A percentile compares a stretch with the other conserved stretches of the same genome.
These are phyloP conservation scores for Melozone crissalis DNA, from an alignment of 2,113 vertebrate species.

Conservation along the genomic window DNA sequence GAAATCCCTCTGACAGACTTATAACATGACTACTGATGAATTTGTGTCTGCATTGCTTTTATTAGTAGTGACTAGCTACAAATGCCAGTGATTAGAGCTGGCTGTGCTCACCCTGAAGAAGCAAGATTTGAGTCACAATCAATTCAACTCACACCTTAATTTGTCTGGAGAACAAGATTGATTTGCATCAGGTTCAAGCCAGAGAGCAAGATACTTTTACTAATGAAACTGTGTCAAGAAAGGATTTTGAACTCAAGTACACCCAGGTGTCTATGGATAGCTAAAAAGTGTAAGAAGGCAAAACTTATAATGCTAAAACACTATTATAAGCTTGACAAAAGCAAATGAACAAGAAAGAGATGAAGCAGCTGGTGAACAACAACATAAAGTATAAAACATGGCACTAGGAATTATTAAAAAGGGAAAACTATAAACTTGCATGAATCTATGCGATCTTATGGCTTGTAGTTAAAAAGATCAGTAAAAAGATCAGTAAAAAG, in stretches of 20 bases:
- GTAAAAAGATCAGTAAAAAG: background rate
- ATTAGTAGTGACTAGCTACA: constrained; percentile 9
- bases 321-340: background rate
- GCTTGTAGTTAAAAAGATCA: background rate
- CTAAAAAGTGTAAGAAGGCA: background rate
- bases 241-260: background rate
- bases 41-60: background rate
- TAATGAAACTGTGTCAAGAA: background rate
- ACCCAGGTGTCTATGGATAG: background rate
- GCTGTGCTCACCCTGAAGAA: background rate
- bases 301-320: background rate
- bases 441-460: background rate
- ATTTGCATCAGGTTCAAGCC: constrained; percentile 4
- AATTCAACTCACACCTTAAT: background rate
- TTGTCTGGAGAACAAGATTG: background rate
- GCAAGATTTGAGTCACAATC: background rate
- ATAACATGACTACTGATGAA: background rate
- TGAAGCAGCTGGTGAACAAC: background rate
- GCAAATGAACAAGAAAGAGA: background rate
- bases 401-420: background rate
- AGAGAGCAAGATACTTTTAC: background rate
- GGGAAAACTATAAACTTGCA: background rate
- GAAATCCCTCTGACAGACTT: constrained; percentile 5
- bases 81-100: constrained; percentile 18
- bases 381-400: background rate